Conservation (phyloP, 2,113 vertebrate genomes). For the Diadophis punctatus region DNA sequence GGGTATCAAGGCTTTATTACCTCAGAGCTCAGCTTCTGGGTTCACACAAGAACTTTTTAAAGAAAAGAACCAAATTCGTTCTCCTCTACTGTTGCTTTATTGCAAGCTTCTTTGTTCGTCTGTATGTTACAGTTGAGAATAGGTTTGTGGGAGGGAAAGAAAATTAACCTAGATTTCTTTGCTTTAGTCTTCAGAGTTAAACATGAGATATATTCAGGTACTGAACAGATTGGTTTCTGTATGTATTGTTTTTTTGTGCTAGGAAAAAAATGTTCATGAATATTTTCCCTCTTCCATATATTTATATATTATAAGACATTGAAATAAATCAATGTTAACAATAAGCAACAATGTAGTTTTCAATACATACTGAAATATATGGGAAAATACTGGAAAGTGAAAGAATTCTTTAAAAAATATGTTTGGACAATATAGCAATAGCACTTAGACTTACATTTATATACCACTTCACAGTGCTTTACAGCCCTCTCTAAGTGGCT, state of each 20-base stretch:
- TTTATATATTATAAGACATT: background rate
- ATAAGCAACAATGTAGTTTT: background rate
- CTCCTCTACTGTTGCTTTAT: background rate
- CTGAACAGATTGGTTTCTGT: background rate
- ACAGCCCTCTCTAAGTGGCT: too few species aligned
- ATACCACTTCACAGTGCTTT: too few species aligned
- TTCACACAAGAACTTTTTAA: background rate
- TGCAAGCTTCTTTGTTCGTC: background rate
- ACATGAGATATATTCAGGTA: background rate
- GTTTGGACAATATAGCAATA: background rate
- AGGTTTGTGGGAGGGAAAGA: background rate
- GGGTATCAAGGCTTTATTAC: background rate
- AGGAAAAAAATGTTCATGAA: background rate
- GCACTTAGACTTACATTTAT: too few species aligned
- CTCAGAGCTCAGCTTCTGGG: background rate
- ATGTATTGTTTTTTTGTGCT: background rate
- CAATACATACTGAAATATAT: conserved; percentile 7
- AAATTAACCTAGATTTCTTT: background rate
- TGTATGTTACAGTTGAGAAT: background rate
- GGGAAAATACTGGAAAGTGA: background rate
- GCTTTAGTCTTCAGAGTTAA: background rate
- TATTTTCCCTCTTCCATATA: background rate
- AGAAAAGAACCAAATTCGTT: background rate
- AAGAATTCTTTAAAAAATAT: background rate
- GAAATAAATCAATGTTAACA: conserved; percentile 1